Evolutionary conservation across 2,888 invertebrate species (phyloP).

Genomic region (Gordius sp.): DNA sequence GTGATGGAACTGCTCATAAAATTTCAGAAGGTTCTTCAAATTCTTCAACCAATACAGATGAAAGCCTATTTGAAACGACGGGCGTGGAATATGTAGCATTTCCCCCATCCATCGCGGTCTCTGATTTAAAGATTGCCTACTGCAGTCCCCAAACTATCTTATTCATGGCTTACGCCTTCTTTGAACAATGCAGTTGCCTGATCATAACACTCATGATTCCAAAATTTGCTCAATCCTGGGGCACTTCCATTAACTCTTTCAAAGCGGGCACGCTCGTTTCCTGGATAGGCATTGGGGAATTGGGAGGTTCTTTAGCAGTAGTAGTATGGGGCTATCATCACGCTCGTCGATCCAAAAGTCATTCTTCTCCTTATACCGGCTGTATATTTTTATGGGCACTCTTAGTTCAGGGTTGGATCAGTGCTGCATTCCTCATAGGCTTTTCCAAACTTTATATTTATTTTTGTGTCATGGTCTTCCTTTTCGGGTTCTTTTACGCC

Average conservation of each 20-base stretch:
- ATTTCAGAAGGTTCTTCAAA: too few relatives aligned
- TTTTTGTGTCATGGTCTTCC: background rate
- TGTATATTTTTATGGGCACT: background rate
- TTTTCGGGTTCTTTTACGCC: constrained; percentile 1
- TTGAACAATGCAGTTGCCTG: background rate
- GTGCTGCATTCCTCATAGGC: background rate
- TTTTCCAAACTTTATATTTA: background rate
- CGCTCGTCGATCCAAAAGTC: background rate
- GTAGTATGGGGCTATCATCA: background rate
- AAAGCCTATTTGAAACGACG: too few relatives aligned
- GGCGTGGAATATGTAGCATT: too few relatives aligned
- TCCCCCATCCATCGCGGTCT: too few relatives aligned
- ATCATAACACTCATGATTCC: background rate
- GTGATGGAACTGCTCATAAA: too few relatives aligned
- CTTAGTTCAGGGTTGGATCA: background rate
- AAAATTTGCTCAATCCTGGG: constrained; percentile 5
- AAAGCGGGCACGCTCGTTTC: background rate
- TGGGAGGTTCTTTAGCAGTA: background rate
- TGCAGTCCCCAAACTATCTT: background rate
- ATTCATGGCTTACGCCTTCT: background rate
- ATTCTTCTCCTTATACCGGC: background rate
- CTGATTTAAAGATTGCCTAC: too few relatives aligned
- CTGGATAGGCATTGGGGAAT: background rate
- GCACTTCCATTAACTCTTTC: constrained; percentile 6
- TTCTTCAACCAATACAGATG: too few relatives aligned